Base-by-base conservation (phyloP, 2,888 invertebrate genomes). In the Sericinus montela region DNA sequence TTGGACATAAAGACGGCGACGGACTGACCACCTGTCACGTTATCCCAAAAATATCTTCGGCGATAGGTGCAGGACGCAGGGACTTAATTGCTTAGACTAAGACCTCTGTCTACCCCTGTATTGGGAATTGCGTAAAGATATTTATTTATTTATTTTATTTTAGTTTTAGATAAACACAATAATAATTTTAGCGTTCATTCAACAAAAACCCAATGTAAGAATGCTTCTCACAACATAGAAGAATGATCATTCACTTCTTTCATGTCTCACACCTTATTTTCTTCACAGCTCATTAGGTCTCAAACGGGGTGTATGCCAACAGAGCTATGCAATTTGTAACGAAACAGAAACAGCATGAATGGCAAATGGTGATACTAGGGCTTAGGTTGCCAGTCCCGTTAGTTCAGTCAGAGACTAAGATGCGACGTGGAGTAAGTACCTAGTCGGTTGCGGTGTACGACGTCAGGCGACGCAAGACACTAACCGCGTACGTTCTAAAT, bases 221-320 rank as follows among this genome's bases (percentile, higher is more conserved):
- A n/a, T n/a, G n/a, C n/a, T n/a, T n/a, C n/a, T n/a, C n/a, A n/a
- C n/a, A 23, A 23, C 1, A 25, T 2, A 6, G 25, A 72, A 69
- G 73, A 72, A 70, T 75, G 79, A 84, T 83, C 75, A n/a, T n/a
- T 75, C 75, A 77, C 75, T 74, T n/a, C 75, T 67, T 74, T 75
- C 65, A 65, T 71, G 74, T 71, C 70, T 73, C 72, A 62, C 74
- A 78, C 80, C 89, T 89, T 90, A 91, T 91, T 91, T 89, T 72
- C 78, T 91, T 91, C 86, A 90, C 89, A 82, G 85, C 82, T 88
- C 89, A 89, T 89, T 89, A 88, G 81, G 76, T 76, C 68, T 64
- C 77, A 70, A 76, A 79, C 75, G 69, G 75, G 70, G 68, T 63
- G 73, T 67, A 73, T 75, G 71, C 70, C 65, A 75, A 67, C 72